Evolutionary conservation across 2,797 vertebrate species (phyloP), one percentile per base, ranked within the genome.

Genomic region (Buceros bicornis): DNA sequence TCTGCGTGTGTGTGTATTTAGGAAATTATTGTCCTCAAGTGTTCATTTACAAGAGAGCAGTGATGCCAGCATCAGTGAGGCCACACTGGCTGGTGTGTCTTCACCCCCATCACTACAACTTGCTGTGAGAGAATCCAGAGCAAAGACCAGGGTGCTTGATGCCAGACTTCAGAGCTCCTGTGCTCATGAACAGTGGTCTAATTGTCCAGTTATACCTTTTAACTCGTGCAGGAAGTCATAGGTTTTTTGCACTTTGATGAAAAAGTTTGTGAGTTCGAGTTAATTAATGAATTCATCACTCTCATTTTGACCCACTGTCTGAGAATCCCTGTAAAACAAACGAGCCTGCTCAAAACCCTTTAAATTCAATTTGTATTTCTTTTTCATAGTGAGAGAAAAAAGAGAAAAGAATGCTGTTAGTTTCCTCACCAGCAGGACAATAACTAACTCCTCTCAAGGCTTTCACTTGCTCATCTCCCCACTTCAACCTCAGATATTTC

Each of bases 401-500:
- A 51, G 25, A 31, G 65, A 56, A 58, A 37, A 54, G 3, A 81
- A 40, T 25, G 5, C n/a, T 82, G 33, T 29, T 86, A 29, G 47
- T 82, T 96, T 93, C 54, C 42, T 78, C 51, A 73, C 40, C 56
- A 45, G 47, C 61, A 84, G 74, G 87, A 87, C 82, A 97, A 62
- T 91, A 82, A 66, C n/a, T 91, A 82, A 66, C n/a, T 77, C 47
- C 31, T 88, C 84, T 82, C 40, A 58, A 85, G 66, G 16, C n/a
- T 95, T 95, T 89, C 42, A 67, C 20, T 89, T 92, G 53, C 67
- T 95, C 48, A 57, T 81, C 72, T 95, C 57, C 8, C 37, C 57
- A 65, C 77, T 93, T 82, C 82, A 93, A 40, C 72, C 91, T 89
- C 89, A 92, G 87, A 89, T 92, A 92, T 89, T 86, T 93, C 89